Evolutionary conservation across 2,888 invertebrate genomes (phyloP).

Genomic region (Noctua fimbriata): DNA sequence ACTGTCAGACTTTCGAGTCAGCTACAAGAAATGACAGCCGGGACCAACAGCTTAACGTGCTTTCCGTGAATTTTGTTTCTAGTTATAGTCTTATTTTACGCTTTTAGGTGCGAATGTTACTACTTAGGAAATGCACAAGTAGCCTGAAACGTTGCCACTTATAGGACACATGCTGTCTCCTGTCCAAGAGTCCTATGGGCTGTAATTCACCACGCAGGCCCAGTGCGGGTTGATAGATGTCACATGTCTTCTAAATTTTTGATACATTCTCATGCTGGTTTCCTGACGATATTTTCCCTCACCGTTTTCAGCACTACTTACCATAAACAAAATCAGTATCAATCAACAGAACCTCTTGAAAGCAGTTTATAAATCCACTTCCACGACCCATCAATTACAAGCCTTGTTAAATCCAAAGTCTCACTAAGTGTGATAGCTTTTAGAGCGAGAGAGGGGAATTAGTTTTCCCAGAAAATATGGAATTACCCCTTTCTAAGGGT

Average conservation of each 20-base stretch:
- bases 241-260: background rate
- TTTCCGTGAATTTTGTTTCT: background rate
- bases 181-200: background rate
- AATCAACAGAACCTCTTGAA: constrained; percentile 7
- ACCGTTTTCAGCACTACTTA: background rate
- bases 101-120: background rate
- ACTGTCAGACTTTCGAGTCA: too few species aligned
- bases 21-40: too few species aligned
- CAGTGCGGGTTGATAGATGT: background rate
- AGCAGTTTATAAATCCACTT: constrained; percentile 28
- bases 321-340: constrained; percentile 6
- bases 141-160: background rate
- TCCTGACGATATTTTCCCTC: background rate
- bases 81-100: background rate
- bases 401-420: constrained; percentile 45
- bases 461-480: constrained; percentile 66
- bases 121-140: background rate
- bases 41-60: background rate
- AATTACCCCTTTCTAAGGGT: constrained; percentile 58
- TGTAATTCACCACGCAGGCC: background rate
- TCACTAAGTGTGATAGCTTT: constrained; percentile 44
- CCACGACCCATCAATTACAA: constrained; percentile 48
- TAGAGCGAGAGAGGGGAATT: constrained; percentile 41
- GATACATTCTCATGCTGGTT: background rate
- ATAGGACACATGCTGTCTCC: background rate